A percentile compares a stretch with the other conserved stretches of the same genome.
Evolutionary conservation across 2,797 vertebrate species (phyloP).

Genomic region (Parambassis ranga): DNA sequence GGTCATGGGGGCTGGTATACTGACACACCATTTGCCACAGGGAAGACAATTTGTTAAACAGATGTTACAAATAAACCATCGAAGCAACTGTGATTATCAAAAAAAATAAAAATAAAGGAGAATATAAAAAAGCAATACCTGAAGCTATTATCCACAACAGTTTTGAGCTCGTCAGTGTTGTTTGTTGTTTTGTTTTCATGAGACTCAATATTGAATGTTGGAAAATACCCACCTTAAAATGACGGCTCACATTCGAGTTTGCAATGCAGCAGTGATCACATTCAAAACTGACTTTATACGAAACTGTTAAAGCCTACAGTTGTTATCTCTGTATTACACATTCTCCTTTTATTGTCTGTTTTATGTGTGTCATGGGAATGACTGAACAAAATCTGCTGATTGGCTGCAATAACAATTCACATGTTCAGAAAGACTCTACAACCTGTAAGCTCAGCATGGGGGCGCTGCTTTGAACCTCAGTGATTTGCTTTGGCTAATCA

Average conservation of each 20-base stretch:
- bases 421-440: constrained; percentile 17
- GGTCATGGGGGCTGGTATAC: constrained; percentile 17
- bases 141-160: constrained; percentile 36
- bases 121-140: constrained; percentile 16
- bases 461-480: not conserved
- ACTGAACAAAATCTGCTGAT: constrained; percentile 39
- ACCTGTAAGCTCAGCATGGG: constrained; percentile 34
- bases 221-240: constrained; percentile 18
- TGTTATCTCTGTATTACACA: constrained; percentile 57
- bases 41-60: constrained; percentile 26
- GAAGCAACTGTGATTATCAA: constrained; percentile 11
- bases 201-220: constrained; percentile 35
- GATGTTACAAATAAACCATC: constrained; percentile 28
- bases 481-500: constrained; percentile 56
- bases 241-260: constrained; percentile 40
- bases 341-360: constrained; percentile 54
- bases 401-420: constrained; percentile 56
- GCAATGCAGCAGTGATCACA: constrained; percentile 51
- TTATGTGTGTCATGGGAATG: constrained; percentile 33
- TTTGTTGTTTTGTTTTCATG: constrained; percentile 29
- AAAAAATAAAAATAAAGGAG: constrained; percentile 9
- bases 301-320: constrained; percentile 41
- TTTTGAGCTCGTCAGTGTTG: constrained; percentile 17
- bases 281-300: constrained; percentile 47
- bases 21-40: not conserved